These are phyloP conservation scores for Peromyscus californicus DNA, from an alignment of 2,113 vertebrate genomes.

Conservation along the genomic window DNA sequence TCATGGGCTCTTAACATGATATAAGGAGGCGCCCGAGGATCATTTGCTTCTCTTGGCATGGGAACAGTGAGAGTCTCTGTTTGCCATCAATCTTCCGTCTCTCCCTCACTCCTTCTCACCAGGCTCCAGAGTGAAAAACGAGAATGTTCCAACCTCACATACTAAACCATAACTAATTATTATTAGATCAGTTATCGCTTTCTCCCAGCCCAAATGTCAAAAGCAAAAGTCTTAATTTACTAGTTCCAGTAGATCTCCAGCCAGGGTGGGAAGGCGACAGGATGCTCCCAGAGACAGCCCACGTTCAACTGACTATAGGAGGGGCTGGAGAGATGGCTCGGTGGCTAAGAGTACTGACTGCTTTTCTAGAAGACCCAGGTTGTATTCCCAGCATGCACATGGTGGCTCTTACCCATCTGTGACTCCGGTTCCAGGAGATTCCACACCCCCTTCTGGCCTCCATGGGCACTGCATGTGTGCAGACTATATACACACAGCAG, in stretches of 20 bases:
- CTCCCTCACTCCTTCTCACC: constrained; percentile 51
- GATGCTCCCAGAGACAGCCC: neutral
- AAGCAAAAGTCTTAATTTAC: constrained; percentile 60
- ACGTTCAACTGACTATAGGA: neutral
- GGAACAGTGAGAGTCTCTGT: neutral
- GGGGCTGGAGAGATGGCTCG: neutral
- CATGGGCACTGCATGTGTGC: neutral
- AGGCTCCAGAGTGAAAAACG: constrained; percentile 75
- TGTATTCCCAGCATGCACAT: neutral
- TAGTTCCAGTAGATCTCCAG: neutral
- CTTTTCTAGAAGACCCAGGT: neutral
- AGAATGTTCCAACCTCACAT: neutral
- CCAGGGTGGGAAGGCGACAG: neutral
- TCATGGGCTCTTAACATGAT: constrained; percentile 55
- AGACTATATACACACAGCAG: too few relatives aligned
- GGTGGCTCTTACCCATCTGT: neutral
- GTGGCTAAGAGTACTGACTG: too few relatives aligned
- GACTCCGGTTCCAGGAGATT: neutral
- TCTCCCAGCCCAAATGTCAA: constrained; percentile 51
- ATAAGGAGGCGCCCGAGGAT: constrained; percentile 26
- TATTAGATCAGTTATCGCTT: constrained; percentile 66
- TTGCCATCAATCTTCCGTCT: constrained; percentile 58
- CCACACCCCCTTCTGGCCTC: neutral
- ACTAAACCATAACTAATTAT: constrained; percentile 76
- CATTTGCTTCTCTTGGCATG: constrained; percentile 68